phyloP scores from a whole-genome alignment of 2,113 vertebrate species.

The Henicopernis longicauda region DNA sequence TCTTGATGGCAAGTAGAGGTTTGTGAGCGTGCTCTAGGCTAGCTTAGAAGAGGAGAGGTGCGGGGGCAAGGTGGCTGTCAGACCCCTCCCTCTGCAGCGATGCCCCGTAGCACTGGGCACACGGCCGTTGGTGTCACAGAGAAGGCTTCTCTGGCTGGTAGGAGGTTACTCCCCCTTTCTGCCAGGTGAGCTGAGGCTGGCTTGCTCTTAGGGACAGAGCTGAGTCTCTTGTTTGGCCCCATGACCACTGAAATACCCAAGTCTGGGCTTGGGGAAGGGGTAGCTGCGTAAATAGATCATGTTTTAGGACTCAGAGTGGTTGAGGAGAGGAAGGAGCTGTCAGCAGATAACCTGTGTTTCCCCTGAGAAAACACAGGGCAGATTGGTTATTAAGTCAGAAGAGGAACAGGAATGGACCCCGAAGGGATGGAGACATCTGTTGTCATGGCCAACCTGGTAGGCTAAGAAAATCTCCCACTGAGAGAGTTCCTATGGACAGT shows the following conservation, averaged over 20 bases:
- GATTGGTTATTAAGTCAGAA: conserved; percentile 16
- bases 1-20: neutral
- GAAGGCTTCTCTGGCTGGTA: neutral
- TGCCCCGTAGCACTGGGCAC: neutral
- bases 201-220: neutral
- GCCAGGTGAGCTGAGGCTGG: neutral
- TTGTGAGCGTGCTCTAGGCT: neutral
- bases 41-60: neutral
- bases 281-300: neutral
- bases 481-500: neutral
- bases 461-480: neutral
- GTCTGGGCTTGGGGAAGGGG: neutral
- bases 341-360: neutral
- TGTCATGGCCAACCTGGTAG: neutral
- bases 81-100: neutral
- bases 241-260: neutral
- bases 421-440: conserved; percentile 21
- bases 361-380: neutral
- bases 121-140: accelerated
- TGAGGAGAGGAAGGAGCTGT: neutral
- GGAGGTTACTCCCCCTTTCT: neutral
- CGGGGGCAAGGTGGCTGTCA: neutral
- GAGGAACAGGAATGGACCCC: neutral
- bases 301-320: neutral
- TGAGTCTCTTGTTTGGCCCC: neutral